Evolutionary conservation across 2,888 invertebrate genomes (phyloP), one percentile per base, ranked within the genome.

Genomic region (Hemithea aestivaria): DNA sequence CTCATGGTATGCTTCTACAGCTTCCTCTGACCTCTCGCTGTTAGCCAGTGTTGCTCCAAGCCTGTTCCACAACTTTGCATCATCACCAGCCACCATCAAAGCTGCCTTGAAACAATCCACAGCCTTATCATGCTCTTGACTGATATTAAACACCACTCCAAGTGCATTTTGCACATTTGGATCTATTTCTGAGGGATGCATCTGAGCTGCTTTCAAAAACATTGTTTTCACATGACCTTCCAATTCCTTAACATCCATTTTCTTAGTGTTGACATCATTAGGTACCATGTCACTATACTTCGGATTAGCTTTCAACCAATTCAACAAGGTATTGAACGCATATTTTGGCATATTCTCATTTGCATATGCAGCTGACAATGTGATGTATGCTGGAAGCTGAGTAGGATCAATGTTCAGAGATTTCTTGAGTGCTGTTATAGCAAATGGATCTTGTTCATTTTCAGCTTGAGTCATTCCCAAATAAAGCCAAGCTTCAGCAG

Each of bases 21-120:
- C 98, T 85, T 99, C 97, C 63, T 97, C 98, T 21, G 98, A 95
- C 50, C 93, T 91, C 34, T 94, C 94, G 50, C 98, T 96, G 75
- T 99, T 99, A 7, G 99, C 99, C 59, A 98, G 82, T 27, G 98
- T 97, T 20, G 99, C 99, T 34, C 99, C 99, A 20, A 99, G 88
- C 58, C 97, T 93, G 78, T 99, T 99, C 99, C 99, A 99, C 33
- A 98, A 76, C 64, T 96, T 92, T 4, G 97, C 94, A 89, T 98
- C 97, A 27, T 88, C 74, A 41, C 92, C 93, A 61, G 91, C 90
- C 7, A 94, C 93, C 77, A 94, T 93, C 7, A 99, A 80, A 0
- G 98, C 98, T 24, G 97, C 91, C 60, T 91, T 91, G 72, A 99
- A 98, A 76, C 98, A 99, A 80, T 99, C 99, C 1, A 95, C 95